A percentile compares a stretch with the other conserved stretches of the same genome.
Evolutionary conservation across 2,797 vertebrate species (phyloP).

Genomic region (Chelon labrosus): DNA sequence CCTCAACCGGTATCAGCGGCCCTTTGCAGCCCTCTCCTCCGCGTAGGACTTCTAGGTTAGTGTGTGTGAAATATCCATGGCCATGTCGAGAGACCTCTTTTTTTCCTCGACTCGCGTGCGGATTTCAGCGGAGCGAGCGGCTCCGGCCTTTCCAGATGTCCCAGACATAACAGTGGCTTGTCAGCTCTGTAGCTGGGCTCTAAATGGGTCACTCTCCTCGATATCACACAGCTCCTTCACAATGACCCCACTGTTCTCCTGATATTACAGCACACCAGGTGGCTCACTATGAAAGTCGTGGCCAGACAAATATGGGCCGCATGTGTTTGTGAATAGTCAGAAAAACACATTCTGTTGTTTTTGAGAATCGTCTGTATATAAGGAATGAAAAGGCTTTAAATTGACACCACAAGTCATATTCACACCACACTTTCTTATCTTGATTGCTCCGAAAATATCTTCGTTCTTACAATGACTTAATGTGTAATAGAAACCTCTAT

Average conservation of each 20-base stretch:
- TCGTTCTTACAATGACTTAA: constrained; percentile 31
- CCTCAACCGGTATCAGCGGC: constrained; percentile 36
- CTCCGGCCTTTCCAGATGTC: constrained; percentile 78
- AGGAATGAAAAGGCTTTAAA: constrained; percentile 27
- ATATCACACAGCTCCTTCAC: constrained; percentile 82
- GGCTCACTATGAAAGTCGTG: constrained; percentile 76
- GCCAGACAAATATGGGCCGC: constrained; percentile 70
- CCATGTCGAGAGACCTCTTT: constrained; percentile 48
- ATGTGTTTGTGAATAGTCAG: constrained; percentile 46
- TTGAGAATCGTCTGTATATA: constrained; percentile 20
- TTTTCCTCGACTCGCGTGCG: constrained; percentile 36
- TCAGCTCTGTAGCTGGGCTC: constrained; percentile 75
- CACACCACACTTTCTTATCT: background rate
- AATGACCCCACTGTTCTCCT: constrained; percentile 84
- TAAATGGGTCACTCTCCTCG: constrained; percentile 84
- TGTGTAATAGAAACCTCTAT: constrained; percentile 35
- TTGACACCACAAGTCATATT: background rate
- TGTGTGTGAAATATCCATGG: constrained; percentile 55
- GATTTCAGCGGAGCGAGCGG: constrained; percentile 46
- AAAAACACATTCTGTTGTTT: constrained; percentile 1
- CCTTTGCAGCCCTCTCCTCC: constrained; percentile 37
- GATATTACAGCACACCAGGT: constrained; percentile 85
- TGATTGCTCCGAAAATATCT: constrained; percentile 17
- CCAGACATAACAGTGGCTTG: constrained; percentile 82
- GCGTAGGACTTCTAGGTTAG: constrained; percentile 49